Evolutionary conservation across 2,888 invertebrate genomes (phyloP).

Genomic region (Ectemnius cavifrons): DNA sequence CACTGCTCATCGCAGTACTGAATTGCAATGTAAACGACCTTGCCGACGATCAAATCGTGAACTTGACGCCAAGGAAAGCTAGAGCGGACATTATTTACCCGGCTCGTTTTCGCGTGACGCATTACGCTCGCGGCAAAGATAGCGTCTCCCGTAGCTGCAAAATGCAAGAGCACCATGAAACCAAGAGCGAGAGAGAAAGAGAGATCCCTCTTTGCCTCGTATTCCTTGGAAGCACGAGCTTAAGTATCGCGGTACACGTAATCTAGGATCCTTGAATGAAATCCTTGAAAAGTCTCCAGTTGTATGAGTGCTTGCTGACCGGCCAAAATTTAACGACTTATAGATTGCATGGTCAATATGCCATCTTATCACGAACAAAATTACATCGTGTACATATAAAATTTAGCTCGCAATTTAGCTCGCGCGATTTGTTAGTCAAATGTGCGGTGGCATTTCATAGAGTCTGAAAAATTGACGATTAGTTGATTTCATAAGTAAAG

Average conservation of each 20-base stretch:
- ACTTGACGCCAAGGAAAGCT: conserved; percentile 28
- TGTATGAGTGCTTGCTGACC: no score
- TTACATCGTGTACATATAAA: no score
- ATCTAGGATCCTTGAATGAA: conserved; percentile 5
- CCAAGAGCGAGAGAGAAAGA: neutral
- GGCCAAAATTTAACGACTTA: no score
- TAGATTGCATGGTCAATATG: no score
- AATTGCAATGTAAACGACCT: conserved; percentile 30
- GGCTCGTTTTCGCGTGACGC: conserved; percentile 2
- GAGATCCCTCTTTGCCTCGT: neutral
- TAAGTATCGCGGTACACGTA: conserved; percentile 1
- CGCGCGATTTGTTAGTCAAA: no score
- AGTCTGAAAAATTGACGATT: no score
- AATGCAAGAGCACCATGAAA: neutral
- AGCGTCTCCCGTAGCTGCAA: neutral
- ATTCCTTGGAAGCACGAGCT: neutral
- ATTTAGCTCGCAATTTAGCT: no score
- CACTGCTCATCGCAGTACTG: conserved; percentile 20
- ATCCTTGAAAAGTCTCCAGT: neutral
- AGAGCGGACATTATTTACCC: neutral
- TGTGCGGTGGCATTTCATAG: no score
- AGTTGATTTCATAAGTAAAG: no score
- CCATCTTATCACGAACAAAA: no score
- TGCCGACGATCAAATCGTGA: conserved; percentile 40
- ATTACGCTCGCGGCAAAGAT: neutral